Conservation (phyloP, 2,888 invertebrate genomes). For the Nomada goodeniana region DNA sequence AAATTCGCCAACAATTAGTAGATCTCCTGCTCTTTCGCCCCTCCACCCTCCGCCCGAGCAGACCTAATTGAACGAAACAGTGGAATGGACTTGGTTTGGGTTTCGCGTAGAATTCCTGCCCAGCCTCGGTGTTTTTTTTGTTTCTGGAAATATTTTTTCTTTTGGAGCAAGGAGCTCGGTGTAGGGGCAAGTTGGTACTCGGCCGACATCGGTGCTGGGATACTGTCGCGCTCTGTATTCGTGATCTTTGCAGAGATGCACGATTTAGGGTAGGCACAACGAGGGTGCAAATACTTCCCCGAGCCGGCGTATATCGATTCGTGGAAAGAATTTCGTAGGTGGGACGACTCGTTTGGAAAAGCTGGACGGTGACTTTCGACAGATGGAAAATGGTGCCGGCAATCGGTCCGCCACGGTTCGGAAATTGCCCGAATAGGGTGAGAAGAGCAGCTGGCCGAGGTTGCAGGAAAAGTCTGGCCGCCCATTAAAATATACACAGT, state of each 20-base stretch:
- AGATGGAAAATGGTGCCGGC: constrained; percentile 27
- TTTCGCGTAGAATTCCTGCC: not conserved
- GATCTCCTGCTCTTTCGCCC: not conserved
- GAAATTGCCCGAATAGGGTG: constrained; percentile 8
- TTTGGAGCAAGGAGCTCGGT: too few relatives aligned
- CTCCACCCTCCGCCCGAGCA: not conserved
- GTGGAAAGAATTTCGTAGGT: not conserved
- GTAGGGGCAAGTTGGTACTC: too few relatives aligned
- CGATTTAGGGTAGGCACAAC: not conserved
- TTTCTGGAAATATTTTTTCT: not conserved
- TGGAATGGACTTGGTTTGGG: not conserved
- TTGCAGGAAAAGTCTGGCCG: constrained; percentile 27
- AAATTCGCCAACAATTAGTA: constrained; percentile 45
- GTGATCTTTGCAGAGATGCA: too few relatives aligned
- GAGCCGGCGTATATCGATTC: not conserved
- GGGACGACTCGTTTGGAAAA: not conserved
- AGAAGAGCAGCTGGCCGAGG: not conserved
- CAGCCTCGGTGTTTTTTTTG: too few relatives aligned
- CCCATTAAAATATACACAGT: constrained; percentile 38
- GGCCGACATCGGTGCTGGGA: too few relatives aligned
- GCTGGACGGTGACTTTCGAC: constrained; percentile 11
- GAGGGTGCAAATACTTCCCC: too few relatives aligned
- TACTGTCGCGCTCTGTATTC: too few relatives aligned
- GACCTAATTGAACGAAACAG: not conserved
- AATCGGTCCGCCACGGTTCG: constrained; percentile 20